Evolutionary conservation across 2,888 invertebrate genomes (phyloP), one percentile per base, ranked within the genome.

Genomic region (Parascotia fuliginaria): DNA sequence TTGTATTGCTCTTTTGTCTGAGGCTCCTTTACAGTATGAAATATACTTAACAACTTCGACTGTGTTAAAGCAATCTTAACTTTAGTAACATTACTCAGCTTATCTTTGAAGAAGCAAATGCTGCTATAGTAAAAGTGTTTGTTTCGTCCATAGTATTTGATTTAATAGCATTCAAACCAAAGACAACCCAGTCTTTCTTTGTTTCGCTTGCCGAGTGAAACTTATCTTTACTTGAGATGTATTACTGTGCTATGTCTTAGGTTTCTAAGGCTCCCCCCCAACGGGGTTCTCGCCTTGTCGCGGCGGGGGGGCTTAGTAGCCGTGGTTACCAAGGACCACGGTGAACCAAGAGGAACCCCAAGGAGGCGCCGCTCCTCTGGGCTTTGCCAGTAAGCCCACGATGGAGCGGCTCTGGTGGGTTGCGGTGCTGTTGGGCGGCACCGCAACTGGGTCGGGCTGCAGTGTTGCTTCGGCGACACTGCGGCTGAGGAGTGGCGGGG

Each of bases 31-130:
- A 32, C 44, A 38, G 38, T 16, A 16, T 36, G 43, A 41, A 55
- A 41, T 45, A 42, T 37, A 48, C 37, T 42, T 36, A 33, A 53
- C 45, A 39, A 37, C 48, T 49, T 56, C 43, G 49, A 57, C 49
- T 57, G 29, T 15, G 13, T 41, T 38, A 41, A 54, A 65, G 19
- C 33, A n/a, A 49, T 60, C 49, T 65, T 42, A 53, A 42, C 44
- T 56, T 36, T 34, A 41, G 29, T 41, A 57, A 42, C 29, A 54
- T 29, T 45, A 48, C 43, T 57, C 41, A 54, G 45, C 55, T 65
- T 55, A 61, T 61, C 29, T 65, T 31, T 9, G 13, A 12, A 45
- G 50, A 15, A 34, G 39, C 42, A 32, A 45, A 42, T 33, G 32
- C 48, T 36, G 42, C 15, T 37, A 32, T 32, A 12, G 12, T 37